Conservation (phyloP, 2,888 invertebrate species). For the Heliconius charithonia region DNA sequence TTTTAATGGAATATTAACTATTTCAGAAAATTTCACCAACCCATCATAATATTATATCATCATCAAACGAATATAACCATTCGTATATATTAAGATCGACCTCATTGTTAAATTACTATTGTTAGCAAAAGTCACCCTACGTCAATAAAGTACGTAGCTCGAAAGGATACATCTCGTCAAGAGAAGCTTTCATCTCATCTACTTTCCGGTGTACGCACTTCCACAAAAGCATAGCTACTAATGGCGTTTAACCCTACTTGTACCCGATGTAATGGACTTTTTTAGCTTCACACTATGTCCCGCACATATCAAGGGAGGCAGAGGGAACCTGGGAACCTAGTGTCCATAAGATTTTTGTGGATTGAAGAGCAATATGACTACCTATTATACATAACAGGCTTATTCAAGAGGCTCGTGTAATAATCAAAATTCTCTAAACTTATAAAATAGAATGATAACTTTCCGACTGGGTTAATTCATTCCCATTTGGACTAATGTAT, state of each 20-base stretch:
- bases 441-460: not conserved
- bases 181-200: slow-evolving; percentile 52
- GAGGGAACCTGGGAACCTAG: not conserved
- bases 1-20: not conserved
- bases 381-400: no score
- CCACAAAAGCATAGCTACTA: slow-evolving; percentile 30
- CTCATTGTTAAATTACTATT: slow-evolving; percentile 52
- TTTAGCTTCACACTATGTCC: not conserved
- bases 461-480: slow-evolving; percentile 29
- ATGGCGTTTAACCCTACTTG: slow-evolving; percentile 33
- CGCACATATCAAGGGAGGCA: not conserved
- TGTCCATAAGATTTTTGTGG: not conserved
- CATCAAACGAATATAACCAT: slow-evolving; percentile 9
- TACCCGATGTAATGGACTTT: not conserved
- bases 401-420: no score
- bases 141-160: slow-evolving; percentile 54
- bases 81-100: slow-evolving; percentile 37
- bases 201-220: slow-evolving; percentile 39
- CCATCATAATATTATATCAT: no score
- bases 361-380: no score
- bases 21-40: not conserved
- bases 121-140: slow-evolving; percentile 49
- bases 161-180: slow-evolving; percentile 45
- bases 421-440: no score
- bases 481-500: slow-evolving; percentile 33